These are phyloP conservation scores for Melitaea athalia DNA, from an alignment of 2,888 invertebrate genomes.

Conservation along the genomic window DNA sequence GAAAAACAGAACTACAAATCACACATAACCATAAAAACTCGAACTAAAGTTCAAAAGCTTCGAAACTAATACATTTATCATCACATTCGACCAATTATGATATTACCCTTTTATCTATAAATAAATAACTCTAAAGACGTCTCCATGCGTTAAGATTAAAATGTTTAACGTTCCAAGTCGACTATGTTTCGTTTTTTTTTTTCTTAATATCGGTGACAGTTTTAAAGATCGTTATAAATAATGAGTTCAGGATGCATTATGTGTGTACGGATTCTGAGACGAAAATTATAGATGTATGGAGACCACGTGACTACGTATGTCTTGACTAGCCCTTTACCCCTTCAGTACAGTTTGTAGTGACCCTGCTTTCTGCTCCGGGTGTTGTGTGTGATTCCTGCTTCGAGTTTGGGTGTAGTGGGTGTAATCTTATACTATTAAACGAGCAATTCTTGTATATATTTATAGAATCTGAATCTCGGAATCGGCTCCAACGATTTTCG, in stretches of 20 bases:
- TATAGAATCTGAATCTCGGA: no score
- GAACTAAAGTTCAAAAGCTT: not conserved
- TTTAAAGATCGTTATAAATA: constrained; percentile 50
- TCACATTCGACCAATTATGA: not conserved
- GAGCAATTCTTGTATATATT: no score
- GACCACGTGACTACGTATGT: no score
- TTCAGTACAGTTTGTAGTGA: no score
- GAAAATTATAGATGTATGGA: constrained; percentile 19
- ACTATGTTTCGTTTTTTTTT: constrained; percentile 32
- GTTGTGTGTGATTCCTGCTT: no score
- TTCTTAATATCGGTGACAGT: constrained; percentile 44
- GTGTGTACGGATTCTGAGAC: constrained; percentile 48
- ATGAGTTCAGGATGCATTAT: constrained; percentile 51
- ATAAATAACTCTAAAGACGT: constrained; percentile 10
- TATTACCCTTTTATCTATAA: not conserved
- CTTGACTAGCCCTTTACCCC: no score
- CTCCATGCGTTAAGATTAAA: constrained; percentile 32
- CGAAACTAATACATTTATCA: not conserved
- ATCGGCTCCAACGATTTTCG: no score
- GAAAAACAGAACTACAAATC: no score
- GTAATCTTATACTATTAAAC: no score
- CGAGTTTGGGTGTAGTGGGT: no score
- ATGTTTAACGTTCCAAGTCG: constrained; percentile 5
- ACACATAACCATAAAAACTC: not conserved
- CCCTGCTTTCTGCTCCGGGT: no score